Base-by-base conservation (phyloP, 2,888 invertebrate genomes). In the Macaria notata region DNA sequence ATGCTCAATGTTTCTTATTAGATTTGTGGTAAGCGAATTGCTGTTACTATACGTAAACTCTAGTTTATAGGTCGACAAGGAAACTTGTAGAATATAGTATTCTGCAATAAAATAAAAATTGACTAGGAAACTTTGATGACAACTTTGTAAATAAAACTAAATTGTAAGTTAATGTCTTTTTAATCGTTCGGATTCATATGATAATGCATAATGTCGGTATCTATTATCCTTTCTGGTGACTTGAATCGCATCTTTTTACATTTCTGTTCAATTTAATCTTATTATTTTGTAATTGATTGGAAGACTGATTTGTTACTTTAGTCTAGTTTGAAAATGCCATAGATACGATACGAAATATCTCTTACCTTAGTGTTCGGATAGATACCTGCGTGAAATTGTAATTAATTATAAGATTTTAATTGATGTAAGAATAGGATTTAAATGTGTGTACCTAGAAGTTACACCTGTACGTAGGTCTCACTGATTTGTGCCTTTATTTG, bases 231-330 rank as follows among this genome's bases (percentile, higher is more conserved):
- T 33, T 46, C 51, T 30, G 51, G 46, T 55, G 46, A 46, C 41
- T 42, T 49, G 19, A 48, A 57, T 31, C 39, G 46, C 56, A 58
- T 41, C 31, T 54, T 47, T 61, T 58, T 60, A 62, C 60, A 46
- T 56, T 50, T 64, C 47, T 63, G 61, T 62, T 83, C 80, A 77
- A 72, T 72, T 74, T 75, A 72, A 74, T 80, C 79, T 81, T 84
- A 82, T 87, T 84, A 81, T 85, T 88, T 85, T 76, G 74, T 88
- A 87, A 83, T 87, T 83, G 66, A 81, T 83, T 86, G 78, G 81
- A 92, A 92, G 92, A 92, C 92, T 92, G 92, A 92, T 91, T 89
- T 86, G 88, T 90, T 91, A 89, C 82, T 88, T 79, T 90, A 90
- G 89, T 91, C 90, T 91, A 91, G 89, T 91, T 90, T 84, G 86